A percentile compares a stretch with the other conserved stretches of the same genome.
Conservation (phyloP, 2,888 invertebrate genomes). For the Brenthis hecate region DNA sequence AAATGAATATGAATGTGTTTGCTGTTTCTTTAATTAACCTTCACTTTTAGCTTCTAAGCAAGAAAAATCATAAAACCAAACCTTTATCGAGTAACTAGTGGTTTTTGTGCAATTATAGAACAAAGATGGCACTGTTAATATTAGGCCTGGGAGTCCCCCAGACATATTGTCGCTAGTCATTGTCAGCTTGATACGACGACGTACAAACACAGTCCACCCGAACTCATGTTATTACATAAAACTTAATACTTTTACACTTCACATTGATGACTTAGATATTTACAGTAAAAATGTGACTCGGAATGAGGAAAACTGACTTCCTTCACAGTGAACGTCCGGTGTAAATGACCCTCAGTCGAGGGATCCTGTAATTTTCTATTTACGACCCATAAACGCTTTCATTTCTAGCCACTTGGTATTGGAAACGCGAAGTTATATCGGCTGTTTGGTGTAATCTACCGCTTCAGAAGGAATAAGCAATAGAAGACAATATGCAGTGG, state of each 20-base stretch:
- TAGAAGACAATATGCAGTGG: constrained; percentile 23
- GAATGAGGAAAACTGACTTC: constrained; percentile 34
- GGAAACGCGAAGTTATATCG: constrained; percentile 51
- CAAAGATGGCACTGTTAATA: too few species aligned
- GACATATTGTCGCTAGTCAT: too few species aligned
- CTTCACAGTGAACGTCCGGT: constrained; percentile 51
- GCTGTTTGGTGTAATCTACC: constrained; percentile 29
- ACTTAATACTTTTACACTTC: background rate
- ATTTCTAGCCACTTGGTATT: constrained; percentile 67
- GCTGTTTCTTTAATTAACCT: too few species aligned
- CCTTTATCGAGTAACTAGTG: too few species aligned
- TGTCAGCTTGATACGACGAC: too few species aligned
- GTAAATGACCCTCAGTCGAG: constrained; percentile 55
- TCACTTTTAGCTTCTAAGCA: too few species aligned
- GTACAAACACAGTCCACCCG: too few species aligned
- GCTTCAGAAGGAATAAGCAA: constrained; percentile 28
- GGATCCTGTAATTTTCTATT: constrained; percentile 67
- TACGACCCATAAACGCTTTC: constrained; percentile 70
- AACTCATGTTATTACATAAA: too few species aligned
- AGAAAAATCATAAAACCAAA: too few species aligned
- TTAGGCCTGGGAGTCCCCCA: too few species aligned
- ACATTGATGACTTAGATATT: background rate
- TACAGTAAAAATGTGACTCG: constrained; percentile 15
- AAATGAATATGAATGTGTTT: too few species aligned
- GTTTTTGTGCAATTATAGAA: too few species aligned